Evolutionary conservation across 2,888 invertebrate genomes (phyloP).

Genomic region (Eupithecia tripunctaria): DNA sequence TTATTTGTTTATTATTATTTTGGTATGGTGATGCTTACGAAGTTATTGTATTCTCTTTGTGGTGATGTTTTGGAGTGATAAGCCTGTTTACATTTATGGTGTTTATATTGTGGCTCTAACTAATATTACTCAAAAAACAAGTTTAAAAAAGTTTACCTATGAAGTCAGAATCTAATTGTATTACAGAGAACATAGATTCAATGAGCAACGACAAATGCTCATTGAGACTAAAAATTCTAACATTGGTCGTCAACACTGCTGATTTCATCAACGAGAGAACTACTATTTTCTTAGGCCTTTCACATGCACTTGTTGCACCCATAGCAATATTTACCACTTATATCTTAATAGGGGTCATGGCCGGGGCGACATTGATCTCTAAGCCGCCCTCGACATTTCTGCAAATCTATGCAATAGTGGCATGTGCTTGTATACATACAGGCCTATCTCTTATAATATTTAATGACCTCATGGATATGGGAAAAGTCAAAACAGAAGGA

Average conservation of each 20-base stretch:
- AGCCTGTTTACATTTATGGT: background rate
- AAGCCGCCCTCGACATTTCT: constrained; percentile 58
- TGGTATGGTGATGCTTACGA: background rate
- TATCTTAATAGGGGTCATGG: constrained; percentile 59
- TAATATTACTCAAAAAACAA: background rate
- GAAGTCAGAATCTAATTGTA: constrained; percentile 49
- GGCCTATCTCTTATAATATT: constrained; percentile 59
- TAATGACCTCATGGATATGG: constrained; percentile 46
- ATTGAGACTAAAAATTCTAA: constrained; percentile 60
- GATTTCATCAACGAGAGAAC: constrained; percentile 68
- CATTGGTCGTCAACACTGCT: constrained; percentile 66
- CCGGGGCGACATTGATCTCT: constrained; percentile 49
- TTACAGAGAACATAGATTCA: constrained; percentile 47
- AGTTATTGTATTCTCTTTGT: background rate
- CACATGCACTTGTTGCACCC: constrained; percentile 66
- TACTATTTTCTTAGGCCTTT: constrained; percentile 55
- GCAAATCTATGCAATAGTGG: constrained; percentile 61
- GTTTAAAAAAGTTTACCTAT: constrained; percentile 32
- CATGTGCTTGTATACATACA: constrained; percentile 58
- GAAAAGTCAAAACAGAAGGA: constrained; percentile 42
- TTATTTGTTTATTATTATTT: no score
- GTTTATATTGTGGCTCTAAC: background rate
- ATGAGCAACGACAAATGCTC: constrained; percentile 61
- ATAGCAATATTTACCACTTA: constrained; percentile 63
- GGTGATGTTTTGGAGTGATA: no score